Conservation (phyloP, 2,113 vertebrate genomes). For the Pelodiscus sinensis region DNA sequence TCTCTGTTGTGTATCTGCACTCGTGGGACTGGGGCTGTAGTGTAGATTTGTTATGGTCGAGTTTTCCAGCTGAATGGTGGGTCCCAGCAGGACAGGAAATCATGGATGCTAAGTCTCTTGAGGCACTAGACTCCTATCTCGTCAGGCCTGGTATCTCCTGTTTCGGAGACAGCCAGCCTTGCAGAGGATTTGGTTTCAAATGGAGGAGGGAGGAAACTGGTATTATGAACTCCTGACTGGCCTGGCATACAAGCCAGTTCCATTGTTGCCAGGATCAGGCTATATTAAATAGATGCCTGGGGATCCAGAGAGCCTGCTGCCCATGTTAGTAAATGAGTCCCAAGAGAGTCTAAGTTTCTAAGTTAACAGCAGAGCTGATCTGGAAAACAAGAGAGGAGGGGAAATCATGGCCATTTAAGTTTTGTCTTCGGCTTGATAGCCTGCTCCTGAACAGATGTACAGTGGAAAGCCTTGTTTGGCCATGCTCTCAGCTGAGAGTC, state of each 20-base stretch:
- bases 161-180: neutral
- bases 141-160: accelerated
- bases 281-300: neutral
- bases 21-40: neutral
- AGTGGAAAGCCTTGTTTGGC: neutral
- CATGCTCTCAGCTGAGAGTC: neutral
- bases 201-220: neutral
- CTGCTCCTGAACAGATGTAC: neutral
- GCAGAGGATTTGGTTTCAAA: neutral
- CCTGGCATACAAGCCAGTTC: neutral
- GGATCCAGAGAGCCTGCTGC: neutral
- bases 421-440: neutral
- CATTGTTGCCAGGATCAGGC: accelerated
- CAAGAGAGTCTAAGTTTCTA: neutral
- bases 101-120: neutral
- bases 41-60: neutral
- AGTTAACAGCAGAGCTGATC: neutral
- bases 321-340: neutral
- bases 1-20: neutral
- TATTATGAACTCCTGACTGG: neutral
- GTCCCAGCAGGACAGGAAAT: neutral
- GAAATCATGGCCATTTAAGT: neutral
- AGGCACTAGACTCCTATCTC: neutral
- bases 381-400: neutral
- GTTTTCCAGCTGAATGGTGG: neutral